A percentile compares a stretch with the other conserved stretches of the same genome.
phyloP scores from a whole-genome alignment of 2,113 vertebrate species.

The Oreochromis aureus region DNA sequence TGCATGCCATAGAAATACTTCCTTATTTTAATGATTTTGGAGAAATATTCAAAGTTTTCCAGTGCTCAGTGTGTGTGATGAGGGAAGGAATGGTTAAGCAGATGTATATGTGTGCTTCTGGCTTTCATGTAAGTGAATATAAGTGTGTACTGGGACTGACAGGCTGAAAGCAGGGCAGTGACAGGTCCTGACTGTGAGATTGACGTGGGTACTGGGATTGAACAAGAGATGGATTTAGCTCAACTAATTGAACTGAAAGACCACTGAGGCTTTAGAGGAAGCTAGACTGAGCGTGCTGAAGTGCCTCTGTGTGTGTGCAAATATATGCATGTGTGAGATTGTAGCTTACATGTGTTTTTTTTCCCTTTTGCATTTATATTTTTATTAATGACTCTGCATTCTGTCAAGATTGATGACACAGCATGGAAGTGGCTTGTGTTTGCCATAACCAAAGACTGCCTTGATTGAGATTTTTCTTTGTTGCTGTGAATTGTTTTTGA shows the following conservation, averaged over 20 bases:
- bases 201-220: slow-evolving; percentile 57
- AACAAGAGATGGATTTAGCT: slow-evolving; percentile 48
- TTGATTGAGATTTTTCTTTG: slow-evolving; percentile 48
- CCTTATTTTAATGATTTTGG: not conserved
- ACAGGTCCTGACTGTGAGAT: slow-evolving; percentile 56
- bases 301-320: not conserved
- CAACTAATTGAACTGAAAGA: slow-evolving; percentile 62
- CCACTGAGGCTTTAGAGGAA: slow-evolving; percentile 46
- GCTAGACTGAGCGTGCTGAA: not conserved
- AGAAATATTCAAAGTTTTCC: not conserved
- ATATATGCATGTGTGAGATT: not conserved
- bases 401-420: slow-evolving; percentile 8
- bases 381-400: slow-evolving; percentile 13
- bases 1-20: not conserved
- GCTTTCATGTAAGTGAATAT: not conserved
- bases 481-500: slow-evolving; percentile 51
- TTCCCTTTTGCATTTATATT: not conserved
- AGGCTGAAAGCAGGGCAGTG: slow-evolving; percentile 50
- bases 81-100: not conserved
- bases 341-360: not conserved
- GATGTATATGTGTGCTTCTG: not conserved
- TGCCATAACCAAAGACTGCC: slow-evolving; percentile 1
- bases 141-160: slow-evolving; percentile 27
- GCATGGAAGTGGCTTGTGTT: not conserved
- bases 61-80: not conserved